Conservation (phyloP, 37 sponge, comb jelly and placozoan genomes). For the Ianthella basta region DNA sequence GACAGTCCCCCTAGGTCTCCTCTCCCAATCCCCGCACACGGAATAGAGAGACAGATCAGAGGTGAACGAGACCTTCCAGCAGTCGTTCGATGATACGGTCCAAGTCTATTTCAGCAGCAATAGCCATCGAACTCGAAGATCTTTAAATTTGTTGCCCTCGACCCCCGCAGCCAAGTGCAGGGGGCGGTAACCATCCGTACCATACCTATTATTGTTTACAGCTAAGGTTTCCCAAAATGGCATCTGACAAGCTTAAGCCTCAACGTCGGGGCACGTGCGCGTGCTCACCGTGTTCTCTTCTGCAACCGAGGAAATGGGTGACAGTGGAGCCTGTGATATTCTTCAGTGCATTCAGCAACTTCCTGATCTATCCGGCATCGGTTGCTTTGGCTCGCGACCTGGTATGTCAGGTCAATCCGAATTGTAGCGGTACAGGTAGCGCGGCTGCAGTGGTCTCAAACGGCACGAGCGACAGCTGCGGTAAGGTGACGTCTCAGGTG, state of each 20-base stretch:
- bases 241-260: not conserved
- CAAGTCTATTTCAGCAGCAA: conserved; percentile 72
- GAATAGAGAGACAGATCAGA: no score
- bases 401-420: conserved; percentile 51
- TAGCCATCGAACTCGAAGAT: not conserved
- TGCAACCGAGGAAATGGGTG: not conserved
- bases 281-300: not conserved
- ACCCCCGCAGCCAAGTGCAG: no score
- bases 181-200: no score
- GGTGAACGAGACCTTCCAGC: conserved; percentile 72
- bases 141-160: no score
- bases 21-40: no score
- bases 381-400: conserved; percentile 48
- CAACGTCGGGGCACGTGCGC: not conserved
- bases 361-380: conserved; percentile 59
- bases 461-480: not conserved
- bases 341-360: conserved; percentile 63
- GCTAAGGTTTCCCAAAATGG: not conserved
- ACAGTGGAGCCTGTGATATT: conserved; percentile 87
- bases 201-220: no score
- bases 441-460: not conserved
- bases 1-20: no score
- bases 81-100: conserved; percentile 89
- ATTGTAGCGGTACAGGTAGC: conserved; percentile 47
- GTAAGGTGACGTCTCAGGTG: conserved; percentile 5